Base-by-base conservation (phyloP, 2,888 invertebrate genomes). In the Pollenia labialis region DNA sequence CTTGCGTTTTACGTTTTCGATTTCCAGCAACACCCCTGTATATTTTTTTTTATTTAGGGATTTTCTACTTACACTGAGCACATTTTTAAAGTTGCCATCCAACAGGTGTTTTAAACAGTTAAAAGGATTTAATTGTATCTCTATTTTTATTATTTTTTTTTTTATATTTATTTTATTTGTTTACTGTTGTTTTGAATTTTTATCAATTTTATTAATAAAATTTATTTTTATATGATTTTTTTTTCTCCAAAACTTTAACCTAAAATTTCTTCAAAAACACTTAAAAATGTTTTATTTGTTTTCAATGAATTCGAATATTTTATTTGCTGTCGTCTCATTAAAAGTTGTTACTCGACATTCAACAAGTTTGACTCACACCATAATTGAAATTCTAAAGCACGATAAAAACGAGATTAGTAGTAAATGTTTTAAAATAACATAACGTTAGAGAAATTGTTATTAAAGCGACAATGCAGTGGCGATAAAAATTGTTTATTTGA, bases 291-390 rank as follows among this genome's bases (percentile, higher is more conserved):
- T 44, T 16, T 10, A 7, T 11, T 18, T 23, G 18, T 23, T 23
- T 66, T 16, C 10, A 64, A 62, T 44, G 44, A 60, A 42, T 18
- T 56, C 4, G 11, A 54, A 54, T 10, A 54, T 54, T 3, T 23
- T 54, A n/a, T 18, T 54, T 8, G 18, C 8, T 32, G 4, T 12
- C 7, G 58, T 58, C 8, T 58, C 32, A 32, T 40, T 58, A 14
- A 42, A 48, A 23, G 14, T 52, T 42, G 40, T 52, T 7, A 52
- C 42, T 44, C 75, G 50, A 42, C 52, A 52, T 64, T 62, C 52
- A 64, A 75, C 52, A 75, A 64, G 62, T 75, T 64, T 64, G 42
- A 75, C 50, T 54, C 46, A 56, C 32, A n/a, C 44, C 54, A 32
- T 32, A 52, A 58, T 56, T 6, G 9, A 10, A n/a, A 42, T 3